Base-by-base conservation (phyloP, 2,113 vertebrate genomes). In the Podilymbus podiceps region DNA sequence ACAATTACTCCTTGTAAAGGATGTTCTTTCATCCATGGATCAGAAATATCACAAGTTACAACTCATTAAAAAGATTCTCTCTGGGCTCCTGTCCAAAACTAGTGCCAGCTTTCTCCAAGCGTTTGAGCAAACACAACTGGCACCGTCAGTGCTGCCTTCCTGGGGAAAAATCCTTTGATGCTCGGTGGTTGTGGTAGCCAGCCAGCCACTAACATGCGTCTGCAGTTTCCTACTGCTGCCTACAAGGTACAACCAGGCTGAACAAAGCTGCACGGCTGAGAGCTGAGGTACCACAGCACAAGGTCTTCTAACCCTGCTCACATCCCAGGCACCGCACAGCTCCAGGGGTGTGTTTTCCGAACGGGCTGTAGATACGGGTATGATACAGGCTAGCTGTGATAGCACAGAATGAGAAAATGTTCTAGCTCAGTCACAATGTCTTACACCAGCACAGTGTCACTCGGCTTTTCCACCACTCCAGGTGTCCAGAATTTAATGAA, bases 11-110 rank as follows among this genome's bases (percentile, higher is more conserved):
- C 42, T 71, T 72, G 49, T 71, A 88, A 96, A 96, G 75, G 44
- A 78, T 62, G 17, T 85, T 72, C 69, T 95, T 96, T 96, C 78
- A 93, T 90, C 86, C 93, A 66, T 2, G 31, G 62, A 92, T 90
- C 71, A 95, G 85, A 95, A 92, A 90, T 82, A 94, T 44, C 49
- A 21, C 73, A 93, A 94, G 52, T 71, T 76, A 64, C 56, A 92
- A 80, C 50, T 93, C 94, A 91, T 94, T 95, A 94, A 85, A 94
- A 77, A 73, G 64, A 77, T 85, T 86, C 24, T 93, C 42, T 69
- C 89, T 67, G 76, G 80, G 88, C 75, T 91, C 16, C 47, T 68
- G 33, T 95, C 85, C 88, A 95, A 90, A 78, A 85, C 63, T 79
- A 64, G 18, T 78, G 77, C 64, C 90, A 94, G 68, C 69, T 95